Evolutionary conservation across 2,888 invertebrate genomes (phyloP), one percentile per base, ranked within the genome.

Genomic region (Aleiodes leptofemur): DNA sequence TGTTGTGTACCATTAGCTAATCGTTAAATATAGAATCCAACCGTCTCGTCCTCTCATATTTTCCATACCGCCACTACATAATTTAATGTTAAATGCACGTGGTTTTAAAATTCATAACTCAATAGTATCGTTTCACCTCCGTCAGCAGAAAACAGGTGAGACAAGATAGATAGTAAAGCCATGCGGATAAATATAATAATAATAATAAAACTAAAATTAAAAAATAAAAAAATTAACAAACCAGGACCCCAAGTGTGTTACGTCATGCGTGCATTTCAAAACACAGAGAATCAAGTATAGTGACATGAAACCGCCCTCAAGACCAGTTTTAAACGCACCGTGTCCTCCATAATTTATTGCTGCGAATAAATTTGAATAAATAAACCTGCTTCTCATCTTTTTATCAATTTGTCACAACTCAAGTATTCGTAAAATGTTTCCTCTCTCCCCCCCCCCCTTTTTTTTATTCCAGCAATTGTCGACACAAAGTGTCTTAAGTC

Each of bases 1-100:
- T 66, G 61, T 74, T 53, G 55, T 64, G 55, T 64, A 69, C 51
- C 56, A 78, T 82, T 83, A 80, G 79, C 79, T 82, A 83, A 83
- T 82, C 83, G 80, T 82, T 84, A 83, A 83, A 83, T 82, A 83
- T 84, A 84, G 81, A 82, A 75, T 61, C 53, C 55, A 29, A 6
- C 70, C 70, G 16, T 13, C 61, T 53, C 66, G 66, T 31, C 72
- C 29, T 51, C 38, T 51, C 50, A 48, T 23, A 66, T 74, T 71
- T 64, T 70, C 31, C 31, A 59, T 34, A 23, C 59, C 59, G 31
- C 31, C 59, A 16, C 6, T 7, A 16, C 53, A 53, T 14, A 53
- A 9, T 53, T 53, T 53, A 8, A 5, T 16, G 9, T n/a, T 53
- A 59, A 31, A 59, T 31, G 31, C 59, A 59, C 23, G 55, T 16